Conservation (phyloP, 64 coral and sea anemone species). For the Actinia tenebrosa region DNA sequence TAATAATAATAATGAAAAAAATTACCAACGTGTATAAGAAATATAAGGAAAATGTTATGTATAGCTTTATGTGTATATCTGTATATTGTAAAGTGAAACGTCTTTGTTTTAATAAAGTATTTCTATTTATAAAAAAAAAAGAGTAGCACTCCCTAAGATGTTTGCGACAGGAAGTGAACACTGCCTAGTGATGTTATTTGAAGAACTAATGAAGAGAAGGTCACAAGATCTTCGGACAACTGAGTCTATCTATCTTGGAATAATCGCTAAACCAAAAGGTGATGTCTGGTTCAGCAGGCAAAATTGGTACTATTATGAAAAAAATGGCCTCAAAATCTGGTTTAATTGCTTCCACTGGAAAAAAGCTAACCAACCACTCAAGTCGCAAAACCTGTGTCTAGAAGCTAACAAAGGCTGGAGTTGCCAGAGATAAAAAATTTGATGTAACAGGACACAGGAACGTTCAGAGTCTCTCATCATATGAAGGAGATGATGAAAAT, state of each 20-base stretch:
- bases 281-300: conserved; percentile 36
- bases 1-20: no score
- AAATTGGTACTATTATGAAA: conserved; percentile 16
- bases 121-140: no score
- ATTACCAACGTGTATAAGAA: no score
- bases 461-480: conserved; percentile 22
- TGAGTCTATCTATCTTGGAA: conserved; percentile 25
- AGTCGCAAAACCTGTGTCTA: conserved; percentile 30
- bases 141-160: conserved; percentile 37
- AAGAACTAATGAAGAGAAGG: conserved; percentile 3
- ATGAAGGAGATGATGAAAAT: conserved; percentile 40
- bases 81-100: no score
- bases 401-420: conserved; percentile 26
- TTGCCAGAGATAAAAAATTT: conserved; percentile 25
- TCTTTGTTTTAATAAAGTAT: no score
- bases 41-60: no score
- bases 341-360: not conserved
- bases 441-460: conserved; percentile 28
- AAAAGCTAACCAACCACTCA: conserved; percentile 48
- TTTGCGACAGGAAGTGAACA: conserved; percentile 36
- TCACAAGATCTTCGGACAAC: conserved; percentile 16
- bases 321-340: not conserved
- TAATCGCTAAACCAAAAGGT: conserved; percentile 10
- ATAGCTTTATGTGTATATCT: no score
- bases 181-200: conserved; percentile 44